These are phyloP conservation scores for Lineus longissimus DNA, from an alignment of 1,140 invertebrate genomes.

Conservation along the genomic window DNA sequence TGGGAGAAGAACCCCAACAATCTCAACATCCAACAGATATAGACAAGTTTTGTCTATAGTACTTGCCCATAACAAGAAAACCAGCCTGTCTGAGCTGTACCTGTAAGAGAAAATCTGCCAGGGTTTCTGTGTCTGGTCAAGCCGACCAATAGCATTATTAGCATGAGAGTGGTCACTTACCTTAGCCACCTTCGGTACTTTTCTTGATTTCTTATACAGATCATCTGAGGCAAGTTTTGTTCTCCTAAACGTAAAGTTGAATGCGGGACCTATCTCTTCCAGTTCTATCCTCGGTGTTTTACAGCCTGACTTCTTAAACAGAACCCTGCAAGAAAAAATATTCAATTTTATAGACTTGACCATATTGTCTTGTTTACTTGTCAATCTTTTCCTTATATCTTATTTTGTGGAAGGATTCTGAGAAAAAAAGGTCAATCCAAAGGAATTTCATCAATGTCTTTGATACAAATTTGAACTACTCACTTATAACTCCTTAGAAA, in stretches of 20 bases:
- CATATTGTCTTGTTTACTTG: not conserved
- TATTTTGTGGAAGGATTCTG: no score
- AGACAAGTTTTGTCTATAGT: not conserved
- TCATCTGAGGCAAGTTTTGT: slow-evolving; percentile 86
- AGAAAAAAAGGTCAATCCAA: no score
- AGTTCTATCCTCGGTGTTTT: slow-evolving; percentile 84
- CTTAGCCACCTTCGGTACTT: slow-evolving; percentile 78
- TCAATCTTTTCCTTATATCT: no score
- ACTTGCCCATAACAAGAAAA: not conserved
- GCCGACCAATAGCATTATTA: no score
- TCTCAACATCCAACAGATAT: not conserved
- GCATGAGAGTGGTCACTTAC: slow-evolving; percentile 44
- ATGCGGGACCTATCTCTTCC: slow-evolving; percentile 89
- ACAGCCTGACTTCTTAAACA: slow-evolving; percentile 86
- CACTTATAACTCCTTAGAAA: slow-evolving; percentile 81
- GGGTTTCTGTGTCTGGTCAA: no score
- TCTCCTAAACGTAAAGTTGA: slow-evolving; percentile 80
- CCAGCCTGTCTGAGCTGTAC: no score
- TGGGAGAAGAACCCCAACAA: not conserved
- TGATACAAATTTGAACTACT: slow-evolving; percentile 9
- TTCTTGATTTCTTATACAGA: slow-evolving; percentile 81
- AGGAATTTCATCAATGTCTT: no score
- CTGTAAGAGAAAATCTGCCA: no score
- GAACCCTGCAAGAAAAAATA: slow-evolving; percentile 61
- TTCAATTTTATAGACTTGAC: not conserved